Base-by-base conservation (phyloP, 2,113 vertebrate species). In the Himantopus leucocephalus region DNA sequence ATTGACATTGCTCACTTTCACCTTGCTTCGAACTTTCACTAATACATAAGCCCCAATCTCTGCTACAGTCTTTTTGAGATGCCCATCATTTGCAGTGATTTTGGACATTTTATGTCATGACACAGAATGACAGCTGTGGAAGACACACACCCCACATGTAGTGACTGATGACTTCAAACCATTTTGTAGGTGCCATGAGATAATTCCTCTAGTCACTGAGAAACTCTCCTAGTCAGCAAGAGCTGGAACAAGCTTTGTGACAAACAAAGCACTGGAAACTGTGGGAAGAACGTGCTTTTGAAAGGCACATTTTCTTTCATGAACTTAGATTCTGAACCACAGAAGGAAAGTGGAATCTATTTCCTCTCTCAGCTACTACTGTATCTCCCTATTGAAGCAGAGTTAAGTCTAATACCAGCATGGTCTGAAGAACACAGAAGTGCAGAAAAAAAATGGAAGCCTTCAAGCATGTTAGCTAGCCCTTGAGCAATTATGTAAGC, bases 21-120 rank as follows among this genome's bases (percentile, higher is more conserved):
- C 24, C 24, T 62, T 13, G 4, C 70, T 34, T 43, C 27, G 8
- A 27, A 23, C 41, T 22, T 5, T 19, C 48, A 30, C 30, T 6
- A 6, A 2, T 2, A 0, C 5, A 3, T 2, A 30, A 60, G 4
- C 4, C 35, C 14, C 4, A 0, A 3, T 7, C 34, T 47, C 18
- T 43, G 15, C 47, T 29, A 4, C 23, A 63, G 14, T 0, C 12
- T 41, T n/a, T 2, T 3, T 4, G 9, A 47, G 14, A 6, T 6
- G 26, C 2, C 17, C 1, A 0, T 4, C 2, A 24, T 5, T 4
- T n/a, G 2, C 45, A 63, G 16, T 5, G 0, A 8, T 24, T 37
- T 50, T 27, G 5, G 34, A 27, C 5, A 14, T 29, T 27, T 27
- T 29, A 6, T 32, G 13, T 19, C 12, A 20, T 0, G 2, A 23